Conservation (phyloP, 92 coral and sea anemone species). For the Muricea muricata region DNA sequence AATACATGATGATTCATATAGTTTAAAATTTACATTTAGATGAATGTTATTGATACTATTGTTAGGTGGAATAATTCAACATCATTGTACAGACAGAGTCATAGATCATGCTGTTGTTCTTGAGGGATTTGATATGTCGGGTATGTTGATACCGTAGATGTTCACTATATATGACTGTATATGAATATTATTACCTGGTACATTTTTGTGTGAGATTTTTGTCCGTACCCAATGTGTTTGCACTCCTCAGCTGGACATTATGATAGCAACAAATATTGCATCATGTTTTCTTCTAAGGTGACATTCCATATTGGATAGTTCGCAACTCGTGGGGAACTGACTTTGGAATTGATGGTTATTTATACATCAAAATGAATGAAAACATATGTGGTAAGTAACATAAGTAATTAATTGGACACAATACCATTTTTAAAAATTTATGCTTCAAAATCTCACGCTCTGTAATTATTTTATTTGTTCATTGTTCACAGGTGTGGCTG, state of each 20-base stretch:
- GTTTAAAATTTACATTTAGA: too few species aligned
- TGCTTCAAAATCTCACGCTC: too few species aligned
- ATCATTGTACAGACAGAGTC: constrained; percentile 82
- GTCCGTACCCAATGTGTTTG: too few species aligned
- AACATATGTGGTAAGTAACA: constrained; percentile 96
- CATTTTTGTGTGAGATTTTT: too few species aligned
- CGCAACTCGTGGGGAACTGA: constrained; percentile 94
- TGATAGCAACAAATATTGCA: too few species aligned
- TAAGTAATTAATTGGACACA: too few species aligned
- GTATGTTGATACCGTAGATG: constrained; percentile 50
- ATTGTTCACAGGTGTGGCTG: not conserved
- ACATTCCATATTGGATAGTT: constrained; percentile 90
- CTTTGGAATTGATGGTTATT: constrained; percentile 83
- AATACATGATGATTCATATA: too few species aligned
- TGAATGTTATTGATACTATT: too few species aligned
- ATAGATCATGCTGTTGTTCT: constrained; percentile 92
- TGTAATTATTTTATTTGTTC: not conserved
- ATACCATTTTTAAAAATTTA: too few species aligned
- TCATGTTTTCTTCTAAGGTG: constrained; percentile 47
- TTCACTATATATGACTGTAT: too few species aligned
- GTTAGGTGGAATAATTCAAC: constrained; percentile 91
- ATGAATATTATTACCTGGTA: too few species aligned
- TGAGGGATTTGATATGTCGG: constrained; percentile 83
- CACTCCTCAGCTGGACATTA: too few species aligned
- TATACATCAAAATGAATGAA: constrained; percentile 79